Conservation (phyloP, 2,888 invertebrate genomes). For the Cecidostiba fungosa region DNA sequence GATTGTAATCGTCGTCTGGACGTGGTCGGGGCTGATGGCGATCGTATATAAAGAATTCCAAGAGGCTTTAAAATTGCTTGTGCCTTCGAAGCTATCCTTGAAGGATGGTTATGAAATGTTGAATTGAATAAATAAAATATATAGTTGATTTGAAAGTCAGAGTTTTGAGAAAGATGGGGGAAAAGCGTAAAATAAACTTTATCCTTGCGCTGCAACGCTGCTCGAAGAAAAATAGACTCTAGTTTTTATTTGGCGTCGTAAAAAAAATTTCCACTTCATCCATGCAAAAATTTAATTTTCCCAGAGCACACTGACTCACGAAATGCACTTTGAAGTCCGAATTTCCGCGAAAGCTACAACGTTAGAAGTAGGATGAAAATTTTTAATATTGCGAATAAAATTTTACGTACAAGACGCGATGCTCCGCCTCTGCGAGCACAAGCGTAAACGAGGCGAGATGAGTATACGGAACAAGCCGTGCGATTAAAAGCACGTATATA, state of each 20-base stretch:
- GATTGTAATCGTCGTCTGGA: background rate
- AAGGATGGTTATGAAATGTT: background rate
- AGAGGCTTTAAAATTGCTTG: background rate
- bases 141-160: background rate
- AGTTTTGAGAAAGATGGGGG: background rate
- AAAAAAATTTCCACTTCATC: constrained; percentile 26
- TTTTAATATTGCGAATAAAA: constrained; percentile 16
- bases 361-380: constrained; percentile 18
- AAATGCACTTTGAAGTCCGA: constrained; percentile 13
- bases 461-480: background rate
- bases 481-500: background rate
- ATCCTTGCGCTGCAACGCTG: background rate
- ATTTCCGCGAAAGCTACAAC: constrained; percentile 21
- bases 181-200: constrained; percentile 4
- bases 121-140: background rate
- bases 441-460: too few species aligned
- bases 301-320: background rate
- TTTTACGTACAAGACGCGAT: background rate
- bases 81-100: background rate
- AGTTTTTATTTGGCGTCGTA: constrained; percentile 34
- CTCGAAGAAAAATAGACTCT: constrained; percentile 24
- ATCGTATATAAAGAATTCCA: background rate
- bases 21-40: background rate
- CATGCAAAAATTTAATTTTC: constrained; percentile 31
- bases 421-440: too few species aligned